phyloP scores from a whole-genome alignment of 2,888 invertebrate species.

The Lycaena phlaeas region DNA sequence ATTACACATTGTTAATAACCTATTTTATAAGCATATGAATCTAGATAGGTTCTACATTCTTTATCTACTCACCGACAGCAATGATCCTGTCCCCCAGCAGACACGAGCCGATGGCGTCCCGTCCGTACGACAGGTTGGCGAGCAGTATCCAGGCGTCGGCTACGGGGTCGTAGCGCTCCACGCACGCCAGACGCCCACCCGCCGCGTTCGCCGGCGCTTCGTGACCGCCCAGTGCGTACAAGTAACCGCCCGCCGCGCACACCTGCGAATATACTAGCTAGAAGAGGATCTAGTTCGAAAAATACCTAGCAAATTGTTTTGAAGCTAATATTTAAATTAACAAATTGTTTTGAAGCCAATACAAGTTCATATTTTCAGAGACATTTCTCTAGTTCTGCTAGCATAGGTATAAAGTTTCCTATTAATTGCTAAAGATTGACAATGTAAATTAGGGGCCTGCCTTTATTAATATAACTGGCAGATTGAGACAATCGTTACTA shows the following conservation, averaged over 20 bases:
- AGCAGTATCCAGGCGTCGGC: constrained; percentile 92
- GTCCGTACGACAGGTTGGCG: constrained; percentile 84
- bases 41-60: no score
- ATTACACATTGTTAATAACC: no score
- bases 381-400: no score
- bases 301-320: no score
- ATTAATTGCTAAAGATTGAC: not conserved
- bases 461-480: no score
- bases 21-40: no score
- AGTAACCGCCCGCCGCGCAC: constrained; percentile 87
- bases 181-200: constrained; percentile 89
- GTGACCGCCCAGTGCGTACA: constrained; percentile 95
- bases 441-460: not conserved
- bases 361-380: no score
- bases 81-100: constrained; percentile 86
- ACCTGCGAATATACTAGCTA: constrained; percentile 46
- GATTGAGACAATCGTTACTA: no score
- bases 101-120: constrained; percentile 92
- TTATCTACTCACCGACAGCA: constrained; percentile 84
- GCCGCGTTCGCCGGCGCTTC: constrained; percentile 85
- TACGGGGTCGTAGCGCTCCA: constrained; percentile 86
- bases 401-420: no score
- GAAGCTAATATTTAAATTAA: no score
- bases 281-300: no score
- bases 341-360: no score